Evolutionary conservation across 1,140 invertebrate genomes (phyloP), one percentile per base, ranked within the genome.

Genomic region (Venturia canescens): DNA sequence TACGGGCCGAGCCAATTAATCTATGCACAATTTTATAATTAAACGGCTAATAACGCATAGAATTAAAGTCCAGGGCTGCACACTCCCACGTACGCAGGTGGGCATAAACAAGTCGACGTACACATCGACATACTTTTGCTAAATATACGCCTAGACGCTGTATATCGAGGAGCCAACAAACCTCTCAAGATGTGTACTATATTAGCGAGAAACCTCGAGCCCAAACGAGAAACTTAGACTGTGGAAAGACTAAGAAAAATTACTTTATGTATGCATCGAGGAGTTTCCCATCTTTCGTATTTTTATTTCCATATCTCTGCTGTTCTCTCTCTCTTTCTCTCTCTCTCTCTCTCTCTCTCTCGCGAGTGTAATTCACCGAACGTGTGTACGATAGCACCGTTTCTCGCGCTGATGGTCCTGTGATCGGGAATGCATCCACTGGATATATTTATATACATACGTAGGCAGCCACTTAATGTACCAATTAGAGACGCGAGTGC

Each of bases 21-120:
- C 88, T 90, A 91, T 89, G 89, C 90, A 88, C 89, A 91, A 91
- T 91, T 91, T 92, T 88, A 90, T 91, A 92, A 91, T 92, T 91
- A 92, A 91, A 91, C 85, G 88, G 87, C 90, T 92, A 91, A 92
- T 92, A 88, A 87, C 86, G 89, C 89, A 90, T 92, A 88, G 90
- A 91, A 91, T 90, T 90, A 88, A 87, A 88, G 86, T 85, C 87
- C 89, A 88, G 88, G 89, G 88, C 87, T 89, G 87, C 82, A 80
- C 77, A 90, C 90, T 92, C 90, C 90, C 90, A 92, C 91, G 90
- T 88, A 87, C 63, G 74, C 31, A 74, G 26, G 53, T 34, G 29
- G 57, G 26, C 74, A 29, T 38, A 26, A 66, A 57, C 23, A 50
- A 80, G 29, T 18, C 31, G 70, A n/a, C n/a, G 60, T 44, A 60